Evolutionary conservation across 2,797 vertebrate genomes (phyloP).

Genomic region (Oreochromis grahami): DNA sequence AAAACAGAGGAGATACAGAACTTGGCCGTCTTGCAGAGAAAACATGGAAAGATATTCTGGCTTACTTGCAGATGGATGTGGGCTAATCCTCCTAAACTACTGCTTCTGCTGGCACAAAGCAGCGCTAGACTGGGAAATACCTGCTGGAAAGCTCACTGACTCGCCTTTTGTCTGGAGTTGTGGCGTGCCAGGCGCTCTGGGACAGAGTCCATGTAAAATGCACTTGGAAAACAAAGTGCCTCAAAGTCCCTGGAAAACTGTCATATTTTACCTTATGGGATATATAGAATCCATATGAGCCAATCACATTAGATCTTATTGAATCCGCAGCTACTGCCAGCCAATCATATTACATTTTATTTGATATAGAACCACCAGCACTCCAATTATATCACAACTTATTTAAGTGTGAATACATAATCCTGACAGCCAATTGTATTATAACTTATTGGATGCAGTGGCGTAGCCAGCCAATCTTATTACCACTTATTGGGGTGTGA

Average conservation of each 20-base stretch:
- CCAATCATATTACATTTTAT: constrained; percentile 57
- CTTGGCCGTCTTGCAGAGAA: constrained; percentile 35
- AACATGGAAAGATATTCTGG: constrained; percentile 22
- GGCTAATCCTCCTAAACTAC: constrained; percentile 47
- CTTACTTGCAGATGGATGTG: constrained; percentile 17
- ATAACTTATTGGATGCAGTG: constrained; percentile 50
- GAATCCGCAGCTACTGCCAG: constrained; percentile 28
- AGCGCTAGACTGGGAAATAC: constrained; percentile 42
- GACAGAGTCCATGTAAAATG: background rate
- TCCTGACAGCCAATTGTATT: constrained; percentile 53
- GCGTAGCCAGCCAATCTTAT: constrained; percentile 36
- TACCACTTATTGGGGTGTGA: constrained; percentile 50
- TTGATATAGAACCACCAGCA: constrained; percentile 33
- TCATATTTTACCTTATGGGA: constrained; percentile 23
- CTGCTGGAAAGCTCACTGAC: constrained; percentile 29
- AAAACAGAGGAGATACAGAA: constrained; percentile 17
- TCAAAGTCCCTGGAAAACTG: constrained; percentile 15
- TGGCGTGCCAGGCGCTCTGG: background rate
- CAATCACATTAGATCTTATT: constrained; percentile 51
- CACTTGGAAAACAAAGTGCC: background rate
- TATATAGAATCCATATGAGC: constrained; percentile 38
- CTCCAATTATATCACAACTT: constrained; percentile 42
- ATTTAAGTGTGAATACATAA: constrained; percentile 54
- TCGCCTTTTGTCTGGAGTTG: constrained; percentile 19
- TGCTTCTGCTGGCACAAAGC: constrained; percentile 23